Evolutionary conservation across 2,113 vertebrate species (phyloP).

Genomic region (Myrmecobius fasciatus): DNA sequence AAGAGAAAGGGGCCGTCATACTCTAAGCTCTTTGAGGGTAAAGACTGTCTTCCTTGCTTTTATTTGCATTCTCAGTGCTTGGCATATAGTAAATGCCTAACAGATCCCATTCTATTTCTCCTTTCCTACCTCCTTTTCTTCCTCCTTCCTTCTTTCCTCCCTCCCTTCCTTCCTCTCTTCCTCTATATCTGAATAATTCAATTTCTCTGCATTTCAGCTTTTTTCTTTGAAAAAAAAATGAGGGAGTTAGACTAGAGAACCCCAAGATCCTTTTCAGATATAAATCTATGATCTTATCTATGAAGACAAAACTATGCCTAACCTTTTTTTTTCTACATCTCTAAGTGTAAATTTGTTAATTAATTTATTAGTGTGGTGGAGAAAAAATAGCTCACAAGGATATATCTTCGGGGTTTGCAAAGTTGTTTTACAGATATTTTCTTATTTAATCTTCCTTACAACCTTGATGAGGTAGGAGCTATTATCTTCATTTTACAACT

Average conservation of each 20-base stretch:
- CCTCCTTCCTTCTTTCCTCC: too few species aligned
- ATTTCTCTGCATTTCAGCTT: neutral
- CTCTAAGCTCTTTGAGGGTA: neutral
- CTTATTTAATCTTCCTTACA: neutral
- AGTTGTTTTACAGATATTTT: neutral
- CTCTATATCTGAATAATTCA: neutral
- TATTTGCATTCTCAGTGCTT: neutral
- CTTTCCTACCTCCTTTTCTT: too few species aligned
- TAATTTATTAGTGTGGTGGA: neutral
- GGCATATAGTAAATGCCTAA: neutral
- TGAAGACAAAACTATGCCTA: neutral
- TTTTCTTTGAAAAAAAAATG: neutral
- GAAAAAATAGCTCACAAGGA: neutral
- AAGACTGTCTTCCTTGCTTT: neutral
- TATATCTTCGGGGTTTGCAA: neutral
- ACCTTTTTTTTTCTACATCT: neutral
- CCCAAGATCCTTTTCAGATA: neutral
- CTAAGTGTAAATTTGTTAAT: neutral
- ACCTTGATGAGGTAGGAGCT: neutral
- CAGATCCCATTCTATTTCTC: neutral
- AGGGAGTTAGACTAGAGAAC: neutral
- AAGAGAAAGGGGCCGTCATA: neutral
- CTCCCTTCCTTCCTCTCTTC: too few species aligned
- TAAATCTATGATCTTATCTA: neutral
- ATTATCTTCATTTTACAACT: neutral